A percentile compares a stretch with the other conserved stretches of the same genome.
Conservation (phyloP, 1,140 invertebrate genomes). For the Yoshiicerus persimilis region DNA sequence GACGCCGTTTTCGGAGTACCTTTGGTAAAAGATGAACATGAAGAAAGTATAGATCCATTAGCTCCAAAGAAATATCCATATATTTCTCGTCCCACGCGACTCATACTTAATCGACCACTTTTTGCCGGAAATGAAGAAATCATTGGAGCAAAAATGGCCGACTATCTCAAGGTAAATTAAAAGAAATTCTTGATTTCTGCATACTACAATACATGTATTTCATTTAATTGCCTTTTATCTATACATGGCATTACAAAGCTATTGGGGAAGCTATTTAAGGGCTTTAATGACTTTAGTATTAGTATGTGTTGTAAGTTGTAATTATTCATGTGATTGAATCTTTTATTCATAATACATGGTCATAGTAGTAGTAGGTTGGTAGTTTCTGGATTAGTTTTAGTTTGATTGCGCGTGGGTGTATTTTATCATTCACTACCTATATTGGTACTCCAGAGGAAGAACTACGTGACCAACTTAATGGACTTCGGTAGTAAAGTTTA, state of each 20-base stretch:
- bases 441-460: too few species aligned
- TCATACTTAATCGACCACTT: conserved; percentile 42
- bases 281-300: background rate
- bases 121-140: conserved; percentile 12
- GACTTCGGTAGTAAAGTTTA: background rate
- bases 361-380: background rate
- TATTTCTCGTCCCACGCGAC: conserved; percentile 27
- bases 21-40: background rate
- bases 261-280: background rate
- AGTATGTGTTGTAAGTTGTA: too few species aligned
- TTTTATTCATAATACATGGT: background rate
- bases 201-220: background rate
- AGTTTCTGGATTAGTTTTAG: background rate
- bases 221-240: background rate
- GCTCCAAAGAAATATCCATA: background rate
- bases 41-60: background rate
- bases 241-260: background rate
- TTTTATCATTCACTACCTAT: too few species aligned
- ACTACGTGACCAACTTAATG: background rate
- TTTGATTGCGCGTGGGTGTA: background rate
- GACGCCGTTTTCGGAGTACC: background rate
- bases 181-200: background rate
- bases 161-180: conserved; percentile 18
- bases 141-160: conserved; percentile 29
- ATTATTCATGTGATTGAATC: background rate